Evolutionary conservation across 2,888 invertebrate species (phyloP).

Genomic region (Cabera pusaria): DNA sequence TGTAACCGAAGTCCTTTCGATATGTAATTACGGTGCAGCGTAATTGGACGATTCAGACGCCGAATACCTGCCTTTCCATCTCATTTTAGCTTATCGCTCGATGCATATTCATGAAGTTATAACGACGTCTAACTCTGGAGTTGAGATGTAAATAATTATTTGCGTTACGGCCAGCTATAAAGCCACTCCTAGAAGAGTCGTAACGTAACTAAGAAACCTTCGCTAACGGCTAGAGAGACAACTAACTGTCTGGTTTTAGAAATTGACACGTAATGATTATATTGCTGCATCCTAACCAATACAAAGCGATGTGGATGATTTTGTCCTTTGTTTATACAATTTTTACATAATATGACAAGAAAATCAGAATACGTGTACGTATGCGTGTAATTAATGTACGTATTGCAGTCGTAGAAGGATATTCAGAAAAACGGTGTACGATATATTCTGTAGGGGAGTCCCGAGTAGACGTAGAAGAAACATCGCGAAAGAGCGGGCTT

Average conservation of each 20-base stretch:
- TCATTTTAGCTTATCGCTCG: constrained; percentile 53
- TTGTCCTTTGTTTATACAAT: no score
- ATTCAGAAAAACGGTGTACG: no score
- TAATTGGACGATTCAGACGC: constrained; percentile 52
- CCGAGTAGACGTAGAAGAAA: no score
- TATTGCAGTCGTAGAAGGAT: no score
- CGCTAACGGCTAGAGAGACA: constrained; percentile 26
- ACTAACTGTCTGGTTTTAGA: no score
- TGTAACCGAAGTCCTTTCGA: constrained; percentile 53
- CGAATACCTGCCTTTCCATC: constrained; percentile 46
- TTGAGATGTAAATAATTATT: constrained; percentile 46
- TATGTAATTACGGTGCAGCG: constrained; percentile 54
- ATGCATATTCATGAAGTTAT: constrained; percentile 59
- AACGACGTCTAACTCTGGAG: constrained; percentile 49
- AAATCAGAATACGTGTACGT: no score
- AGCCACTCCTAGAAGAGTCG: constrained; percentile 40
- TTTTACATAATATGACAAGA: no score
- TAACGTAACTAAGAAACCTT: constrained; percentile 30
- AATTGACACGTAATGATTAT: no score
- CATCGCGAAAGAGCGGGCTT: constrained; percentile 16
- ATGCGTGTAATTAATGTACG: no score
- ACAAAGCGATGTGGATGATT: no score
- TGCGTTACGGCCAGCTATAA: constrained; percentile 39
- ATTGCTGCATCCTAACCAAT: no score
- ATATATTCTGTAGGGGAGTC: no score